These are phyloP conservation scores for Nebria ingens DNA, from an alignment of 1,140 invertebrate species.

Conservation along the genomic window DNA sequence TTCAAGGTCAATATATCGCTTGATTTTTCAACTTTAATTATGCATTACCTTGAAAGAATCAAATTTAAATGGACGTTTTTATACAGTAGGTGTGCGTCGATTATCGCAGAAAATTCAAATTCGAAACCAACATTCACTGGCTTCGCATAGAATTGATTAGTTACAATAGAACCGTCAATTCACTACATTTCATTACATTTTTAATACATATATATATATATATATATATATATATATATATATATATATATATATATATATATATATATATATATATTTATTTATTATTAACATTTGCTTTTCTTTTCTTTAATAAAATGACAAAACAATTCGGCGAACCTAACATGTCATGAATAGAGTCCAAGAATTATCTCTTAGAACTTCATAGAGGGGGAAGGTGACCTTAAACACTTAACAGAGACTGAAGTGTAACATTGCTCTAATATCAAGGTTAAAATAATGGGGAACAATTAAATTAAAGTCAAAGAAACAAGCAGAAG, in stretches of 20 bases:
- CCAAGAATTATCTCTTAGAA: slow-evolving; percentile 7
- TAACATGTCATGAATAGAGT: slow-evolving; percentile 8
- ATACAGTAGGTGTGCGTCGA: background rate
- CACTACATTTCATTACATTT: too few species aligned
- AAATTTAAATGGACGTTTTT: slow-evolving; percentile 8
- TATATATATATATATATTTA: too few species aligned
- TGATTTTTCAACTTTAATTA: slow-evolving; percentile 8
- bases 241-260: too few species aligned
- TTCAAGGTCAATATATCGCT: slow-evolving; percentile 8
- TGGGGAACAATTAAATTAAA: slow-evolving; percentile 9
- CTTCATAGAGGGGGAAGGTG: slow-evolving; percentile 5
- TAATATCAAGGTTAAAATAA: slow-evolving; percentile 9
- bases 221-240: too few species aligned
- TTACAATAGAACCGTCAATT: too few species aligned
- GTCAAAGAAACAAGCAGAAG: background rate
- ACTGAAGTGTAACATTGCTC: slow-evolving; percentile 9
- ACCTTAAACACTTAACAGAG: slow-evolving; percentile 4
- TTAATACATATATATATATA: too few species aligned
- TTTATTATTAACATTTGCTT: too few species aligned
- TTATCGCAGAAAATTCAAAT: slow-evolving; percentile 3
- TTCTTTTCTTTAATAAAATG: slow-evolving; percentile 6
- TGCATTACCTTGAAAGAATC: slow-evolving; percentile 9
- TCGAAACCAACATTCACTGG: slow-evolving; percentile 2
- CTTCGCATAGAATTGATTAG: too few species aligned
- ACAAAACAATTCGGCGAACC: slow-evolving; percentile 7